These are phyloP conservation scores for Drepana arcuata DNA, from an alignment of 1,140 invertebrate genomes.

Conservation along the genomic window DNA sequence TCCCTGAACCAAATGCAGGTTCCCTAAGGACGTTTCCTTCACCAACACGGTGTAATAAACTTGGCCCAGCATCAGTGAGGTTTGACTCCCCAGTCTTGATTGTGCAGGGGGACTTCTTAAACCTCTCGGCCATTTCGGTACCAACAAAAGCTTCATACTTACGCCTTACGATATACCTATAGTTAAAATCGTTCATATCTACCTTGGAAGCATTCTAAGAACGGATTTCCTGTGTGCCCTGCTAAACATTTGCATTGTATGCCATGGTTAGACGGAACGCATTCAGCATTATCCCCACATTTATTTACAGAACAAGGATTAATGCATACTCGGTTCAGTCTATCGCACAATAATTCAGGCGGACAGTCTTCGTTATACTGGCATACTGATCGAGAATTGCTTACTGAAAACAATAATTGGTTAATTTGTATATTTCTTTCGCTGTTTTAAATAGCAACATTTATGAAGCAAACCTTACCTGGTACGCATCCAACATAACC, in stretches of 20 bases:
- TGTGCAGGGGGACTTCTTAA: too few species aligned
- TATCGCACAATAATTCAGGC: constrained; percentile 84
- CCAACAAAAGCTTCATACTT: too few species aligned
- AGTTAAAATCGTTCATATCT: constrained; percentile 13
- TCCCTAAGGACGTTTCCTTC: too few species aligned
- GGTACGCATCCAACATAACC: constrained; percentile 84
- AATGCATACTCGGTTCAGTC: constrained; percentile 85
- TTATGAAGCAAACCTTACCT: constrained; percentile 74
- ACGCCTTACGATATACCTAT: too few species aligned
- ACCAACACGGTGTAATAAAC: too few species aligned
- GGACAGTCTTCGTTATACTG: constrained; percentile 93
- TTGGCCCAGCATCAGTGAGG: too few species aligned
- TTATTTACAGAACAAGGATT: constrained; percentile 87
- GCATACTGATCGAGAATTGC: constrained; percentile 80
- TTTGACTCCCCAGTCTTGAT: too few species aligned
- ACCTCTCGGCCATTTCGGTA: too few species aligned
- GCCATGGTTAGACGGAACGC: constrained; percentile 82
- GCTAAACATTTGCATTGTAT: constrained; percentile 83
- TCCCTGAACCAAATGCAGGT: too few species aligned
- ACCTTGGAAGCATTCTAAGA: constrained; percentile 79
- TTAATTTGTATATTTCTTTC: neutral
- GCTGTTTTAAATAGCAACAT: neutral
- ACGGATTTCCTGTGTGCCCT: constrained; percentile 86
- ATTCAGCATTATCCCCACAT: constrained; percentile 89
- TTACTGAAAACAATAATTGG: constrained; percentile 65